Evolutionary conservation across 2,888 invertebrate genomes (phyloP), one percentile per base, ranked within the genome.

Genomic region (Cerastoderma edule): DNA sequence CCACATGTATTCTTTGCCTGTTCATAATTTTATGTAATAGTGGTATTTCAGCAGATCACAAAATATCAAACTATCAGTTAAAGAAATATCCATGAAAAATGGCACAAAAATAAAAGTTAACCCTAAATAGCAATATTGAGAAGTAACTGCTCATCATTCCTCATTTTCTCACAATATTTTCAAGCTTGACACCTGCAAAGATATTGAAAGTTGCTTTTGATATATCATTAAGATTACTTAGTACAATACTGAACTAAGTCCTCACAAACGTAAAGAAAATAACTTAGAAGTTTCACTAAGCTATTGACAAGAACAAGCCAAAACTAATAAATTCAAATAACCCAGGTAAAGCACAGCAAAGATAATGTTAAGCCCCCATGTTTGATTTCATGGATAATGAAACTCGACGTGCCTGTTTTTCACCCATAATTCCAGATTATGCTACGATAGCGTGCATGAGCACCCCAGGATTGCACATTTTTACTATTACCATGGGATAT

Each of bases 371-470:
- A n/a, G n/a, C 22, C 28, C 28, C 19, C 57, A n/a, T 57, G 57
- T 33, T 33, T 32, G 57, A 57, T 57, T n/a, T n/a, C 32, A 32
- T 10, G 10, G 57, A 57, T 57, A 57, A 57, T 57, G 33, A 32
- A 57, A 57, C 57, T 57, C n/a, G 57, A 32, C 33, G n/a, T 57
- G 57, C 13, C 57, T 32, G 57, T 57, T 57, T 57, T 57, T 57
- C n/a, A 53, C 53, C 53, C 13, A 10, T 19, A 53, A 24, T 27
- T 53, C 28, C 6, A 53, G 53, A 53, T 57, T 32, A 57, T 57
- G 22, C 33, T 33, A 8, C n/a, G 57, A 57, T 57, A 33, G 28
- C 32, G 16, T 32, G 57, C 57, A 33, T 1, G 30, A 57, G 32
- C 57, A 57, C 57, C 32, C 32, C 32, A 57, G n/a, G 57, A 1